phyloP scores from a whole-genome alignment of 2,888 invertebrate species.

The Ormyrus rosae region DNA sequence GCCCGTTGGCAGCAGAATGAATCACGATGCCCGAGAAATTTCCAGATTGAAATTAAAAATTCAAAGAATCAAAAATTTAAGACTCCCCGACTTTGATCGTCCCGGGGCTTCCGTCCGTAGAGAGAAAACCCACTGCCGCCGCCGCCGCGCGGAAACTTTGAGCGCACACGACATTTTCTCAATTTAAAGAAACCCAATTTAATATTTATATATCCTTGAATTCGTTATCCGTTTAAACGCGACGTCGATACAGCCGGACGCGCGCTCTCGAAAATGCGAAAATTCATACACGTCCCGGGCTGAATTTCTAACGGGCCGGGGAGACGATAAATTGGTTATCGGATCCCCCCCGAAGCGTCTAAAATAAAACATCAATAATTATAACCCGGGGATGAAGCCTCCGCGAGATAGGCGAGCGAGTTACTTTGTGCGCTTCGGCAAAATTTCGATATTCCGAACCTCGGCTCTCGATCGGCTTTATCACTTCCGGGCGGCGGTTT shows the following conservation, averaged over 20 bases:
- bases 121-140: not conserved
- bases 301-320: not conserved
- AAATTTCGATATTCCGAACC: conserved; percentile 17
- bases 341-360: conserved; percentile 19
- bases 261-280: conserved; percentile 12
- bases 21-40: conserved; percentile 50
- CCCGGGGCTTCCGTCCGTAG: conserved; percentile 14
- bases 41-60: conserved; percentile 59
- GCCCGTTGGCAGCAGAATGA: conserved; percentile 31
- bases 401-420: not conserved
- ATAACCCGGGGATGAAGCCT: not conserved
- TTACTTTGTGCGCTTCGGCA: not conserved
- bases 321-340: conserved; percentile 39
- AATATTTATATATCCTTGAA: conserved; percentile 37
- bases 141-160: not conserved
- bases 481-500: conserved; percentile 12
- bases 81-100: conserved; percentile 11
- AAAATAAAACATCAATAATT: conserved; percentile 49
- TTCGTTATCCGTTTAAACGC: conserved; percentile 27
- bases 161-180: conserved; percentile 35
- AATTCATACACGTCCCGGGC: conserved; percentile 22
- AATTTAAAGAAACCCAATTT: conserved; percentile 32
- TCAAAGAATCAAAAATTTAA: conserved; percentile 56
- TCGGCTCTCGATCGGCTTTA: conserved; percentile 17
- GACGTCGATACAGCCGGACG: conserved; percentile 10